Evolutionary conservation across 2,797 vertebrate genomes (phyloP).

Genomic region (Ambastaia sidthimunki): DNA sequence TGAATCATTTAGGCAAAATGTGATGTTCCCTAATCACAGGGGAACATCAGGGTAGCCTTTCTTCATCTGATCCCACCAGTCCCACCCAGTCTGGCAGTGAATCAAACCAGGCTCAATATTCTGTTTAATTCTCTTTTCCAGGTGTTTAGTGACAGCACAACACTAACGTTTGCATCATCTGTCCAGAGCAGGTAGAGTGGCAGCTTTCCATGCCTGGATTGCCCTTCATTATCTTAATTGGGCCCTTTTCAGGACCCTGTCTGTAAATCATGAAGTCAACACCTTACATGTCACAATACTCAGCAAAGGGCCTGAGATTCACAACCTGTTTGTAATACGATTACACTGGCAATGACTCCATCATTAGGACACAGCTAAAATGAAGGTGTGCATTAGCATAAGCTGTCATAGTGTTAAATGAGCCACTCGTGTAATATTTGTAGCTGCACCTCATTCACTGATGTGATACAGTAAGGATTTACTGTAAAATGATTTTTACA

Average conservation of each 20-base stretch:
- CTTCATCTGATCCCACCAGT: no score
- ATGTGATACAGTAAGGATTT: background rate
- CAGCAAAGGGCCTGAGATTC: conserved; percentile 79
- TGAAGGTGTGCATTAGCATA: conserved; percentile 74
- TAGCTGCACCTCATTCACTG: background rate
- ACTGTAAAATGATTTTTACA: no score
- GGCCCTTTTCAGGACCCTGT: conserved; percentile 71
- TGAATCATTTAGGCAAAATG: no score
- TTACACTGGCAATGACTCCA: conserved; percentile 80
- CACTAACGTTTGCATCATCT: conserved; percentile 57
- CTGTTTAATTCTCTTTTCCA: conserved; percentile 45
- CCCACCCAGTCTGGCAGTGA: no score
- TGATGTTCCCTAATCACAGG: no score
- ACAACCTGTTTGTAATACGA: conserved; percentile 79
- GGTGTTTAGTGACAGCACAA: conserved; percentile 55
- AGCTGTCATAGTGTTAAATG: conserved; percentile 37
- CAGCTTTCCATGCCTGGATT: conserved; percentile 64
- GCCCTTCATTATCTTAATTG: conserved; percentile 78
- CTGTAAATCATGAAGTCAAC: conserved; percentile 67
- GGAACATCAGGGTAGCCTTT: no score
- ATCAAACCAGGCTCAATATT: no score
- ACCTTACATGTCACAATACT: conserved; percentile 72
- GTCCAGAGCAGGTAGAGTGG: conserved; percentile 46
- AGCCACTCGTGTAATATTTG: background rate
- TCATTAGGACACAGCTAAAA: conserved; percentile 79